Conservation (phyloP, 2,113 vertebrate genomes). For the Oplegnathus fasciatus region DNA sequence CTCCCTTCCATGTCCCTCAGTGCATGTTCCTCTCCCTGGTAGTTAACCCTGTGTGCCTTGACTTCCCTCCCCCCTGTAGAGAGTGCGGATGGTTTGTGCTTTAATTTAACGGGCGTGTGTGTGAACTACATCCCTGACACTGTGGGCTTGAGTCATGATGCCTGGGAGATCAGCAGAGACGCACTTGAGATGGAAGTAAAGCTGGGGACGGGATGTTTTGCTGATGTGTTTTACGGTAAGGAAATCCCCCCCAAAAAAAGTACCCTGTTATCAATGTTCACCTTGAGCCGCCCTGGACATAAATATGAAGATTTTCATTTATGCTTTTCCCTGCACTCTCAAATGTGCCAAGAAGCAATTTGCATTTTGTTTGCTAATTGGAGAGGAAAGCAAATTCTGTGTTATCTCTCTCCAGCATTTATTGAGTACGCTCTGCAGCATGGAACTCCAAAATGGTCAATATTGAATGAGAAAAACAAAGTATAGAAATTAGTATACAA, state of each 20-base stretch:
- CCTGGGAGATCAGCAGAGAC: conserved; percentile 95
- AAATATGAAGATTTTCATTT: background rate
- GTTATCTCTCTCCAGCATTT: background rate
- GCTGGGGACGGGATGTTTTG: conserved; percentile 99
- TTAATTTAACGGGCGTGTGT: conserved; percentile 96
- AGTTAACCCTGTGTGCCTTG: conserved; percentile 92
- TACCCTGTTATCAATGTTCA: background rate
- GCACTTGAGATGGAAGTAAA: conserved; percentile 93
- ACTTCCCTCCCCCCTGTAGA: conserved; percentile 92
- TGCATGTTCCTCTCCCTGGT: conserved; percentile 90
- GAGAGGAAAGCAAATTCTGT: background rate
- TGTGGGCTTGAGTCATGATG: conserved; percentile 97
- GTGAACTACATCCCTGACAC: conserved; percentile 95
- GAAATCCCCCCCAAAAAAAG: conserved; percentile 39
- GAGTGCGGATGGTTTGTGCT: conserved; percentile 98
- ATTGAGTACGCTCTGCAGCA: background rate
- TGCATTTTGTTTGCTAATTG: background rate
- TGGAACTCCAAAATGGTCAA: background rate
- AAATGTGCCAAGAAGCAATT: conserved; percentile 2
- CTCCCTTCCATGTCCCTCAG: conserved; percentile 88
- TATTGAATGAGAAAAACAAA: background rate
- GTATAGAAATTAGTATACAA: no score
- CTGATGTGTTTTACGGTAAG: conserved; percentile 99
- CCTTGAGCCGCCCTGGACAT: conserved; percentile 5
- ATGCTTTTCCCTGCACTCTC: background rate